Conservation (phyloP, 2,888 invertebrate genomes). For the Nomada hirtipes region DNA sequence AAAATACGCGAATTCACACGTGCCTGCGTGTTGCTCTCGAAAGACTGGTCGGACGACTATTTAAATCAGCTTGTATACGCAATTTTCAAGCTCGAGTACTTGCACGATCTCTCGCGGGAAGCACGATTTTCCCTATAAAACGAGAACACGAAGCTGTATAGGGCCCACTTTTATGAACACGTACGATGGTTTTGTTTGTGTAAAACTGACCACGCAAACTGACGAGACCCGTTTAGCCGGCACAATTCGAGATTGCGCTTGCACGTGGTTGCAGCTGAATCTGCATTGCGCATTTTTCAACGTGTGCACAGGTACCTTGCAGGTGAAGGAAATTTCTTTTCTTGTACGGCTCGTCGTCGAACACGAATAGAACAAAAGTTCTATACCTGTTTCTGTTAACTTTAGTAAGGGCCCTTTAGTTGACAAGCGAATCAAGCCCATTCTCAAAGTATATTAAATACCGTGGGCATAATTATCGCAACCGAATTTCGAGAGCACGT, state of each 20-base stretch:
- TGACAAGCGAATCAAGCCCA: background rate
- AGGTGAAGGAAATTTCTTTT: background rate
- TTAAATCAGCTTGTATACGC: constrained; percentile 35
- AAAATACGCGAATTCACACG: constrained; percentile 30
- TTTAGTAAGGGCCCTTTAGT: background rate
- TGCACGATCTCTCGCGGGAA: constrained; percentile 8
- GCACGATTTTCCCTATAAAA: constrained; percentile 1
- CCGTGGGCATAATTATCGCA: constrained; percentile 25
- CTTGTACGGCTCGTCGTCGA: background rate
- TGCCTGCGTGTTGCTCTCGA: constrained; percentile 21
- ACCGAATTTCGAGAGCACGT: background rate
- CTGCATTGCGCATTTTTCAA: background rate
- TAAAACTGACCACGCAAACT: constrained; percentile 20
- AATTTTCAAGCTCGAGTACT: constrained; percentile 13
- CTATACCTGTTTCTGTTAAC: constrained; percentile 12
- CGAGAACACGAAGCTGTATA: background rate
- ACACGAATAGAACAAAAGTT: background rate
- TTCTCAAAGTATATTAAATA: constrained; percentile 27
- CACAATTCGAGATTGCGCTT: constrained; percentile 1
- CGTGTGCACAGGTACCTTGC: background rate
- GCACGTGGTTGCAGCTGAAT: constrained; percentile 33
- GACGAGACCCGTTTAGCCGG: background rate
- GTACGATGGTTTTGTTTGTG: background rate
- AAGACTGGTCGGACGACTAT: constrained; percentile 50
- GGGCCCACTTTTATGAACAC: background rate